Percentiles rank a stretch among this genome's conserved stretches.
These are phyloP conservation scores for Pangasius krempfi DNA, from an alignment of 2,797 vertebrate species.

Conservation along the genomic window DNA sequence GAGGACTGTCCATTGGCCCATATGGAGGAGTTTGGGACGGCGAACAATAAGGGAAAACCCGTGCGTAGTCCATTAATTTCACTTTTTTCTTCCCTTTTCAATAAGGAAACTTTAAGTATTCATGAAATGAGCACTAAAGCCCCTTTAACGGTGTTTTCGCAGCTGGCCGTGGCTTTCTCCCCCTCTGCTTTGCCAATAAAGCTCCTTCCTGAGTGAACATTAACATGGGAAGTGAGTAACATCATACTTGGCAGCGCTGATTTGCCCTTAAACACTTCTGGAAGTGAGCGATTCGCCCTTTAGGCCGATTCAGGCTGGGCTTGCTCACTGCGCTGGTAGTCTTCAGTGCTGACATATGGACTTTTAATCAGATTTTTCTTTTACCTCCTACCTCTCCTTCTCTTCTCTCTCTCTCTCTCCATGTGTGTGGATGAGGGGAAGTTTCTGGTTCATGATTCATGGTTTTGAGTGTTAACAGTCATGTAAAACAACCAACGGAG, in stretches of 20 bases:
- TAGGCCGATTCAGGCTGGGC: slow-evolving; percentile 14
- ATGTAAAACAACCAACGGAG: slow-evolving; percentile 58
- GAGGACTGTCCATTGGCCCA: slow-evolving; percentile 54
- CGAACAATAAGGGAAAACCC: slow-evolving; percentile 72
- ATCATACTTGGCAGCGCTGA: slow-evolving; percentile 76
- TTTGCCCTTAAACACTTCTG: slow-evolving; percentile 73
- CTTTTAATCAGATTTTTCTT: slow-evolving; percentile 60
- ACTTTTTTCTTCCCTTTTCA: slow-evolving; percentile 57
- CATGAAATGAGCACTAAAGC: slow-evolving; percentile 77
- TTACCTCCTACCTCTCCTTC: slow-evolving; percentile 23
- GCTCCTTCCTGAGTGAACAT: slow-evolving; percentile 75
- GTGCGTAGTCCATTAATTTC: slow-evolving; percentile 70
- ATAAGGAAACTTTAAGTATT: slow-evolving; percentile 76
- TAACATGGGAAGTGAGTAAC: slow-evolving; percentile 75
- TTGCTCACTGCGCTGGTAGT: slow-evolving; percentile 50
- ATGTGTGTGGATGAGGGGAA: slow-evolving; percentile 29
- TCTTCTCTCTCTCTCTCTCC: not conserved
- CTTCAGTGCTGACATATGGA: slow-evolving; percentile 66
- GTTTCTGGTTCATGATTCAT: slow-evolving; percentile 55
- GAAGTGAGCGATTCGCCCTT: slow-evolving; percentile 56
- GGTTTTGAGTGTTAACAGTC: slow-evolving; percentile 60
- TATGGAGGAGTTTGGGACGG: slow-evolving; percentile 61
- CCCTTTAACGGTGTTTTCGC: slow-evolving; percentile 79
- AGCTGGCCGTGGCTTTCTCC: slow-evolving; percentile 70
- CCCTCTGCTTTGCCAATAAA: slow-evolving; percentile 68